Evolutionary conservation across 2,888 invertebrate species (phyloP), one percentile per base, ranked within the genome.

Genomic region (Pteria penguin): DNA sequence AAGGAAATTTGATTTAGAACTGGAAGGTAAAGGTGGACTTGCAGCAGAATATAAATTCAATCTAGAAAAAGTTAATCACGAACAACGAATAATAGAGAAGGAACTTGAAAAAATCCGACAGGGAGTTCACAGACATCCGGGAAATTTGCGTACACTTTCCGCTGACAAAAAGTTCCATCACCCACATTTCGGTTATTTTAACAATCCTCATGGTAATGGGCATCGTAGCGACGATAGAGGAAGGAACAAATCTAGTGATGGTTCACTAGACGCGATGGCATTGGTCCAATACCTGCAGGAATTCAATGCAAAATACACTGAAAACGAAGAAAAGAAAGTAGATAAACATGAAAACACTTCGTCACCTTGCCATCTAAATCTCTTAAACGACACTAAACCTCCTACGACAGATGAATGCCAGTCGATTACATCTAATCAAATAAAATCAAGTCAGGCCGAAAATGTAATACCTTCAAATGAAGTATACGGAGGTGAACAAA

Each of bases 1-100:
- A 29, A 57, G 84, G 18, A 74, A 79, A 4, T 32, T 79, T 27
- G 76, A 83, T 55, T 24, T 78, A 14, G 75, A 77, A 36, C 62
- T 79, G 14, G 78, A 68, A 8, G 79, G 80, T 27, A 75, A 76
- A 54, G 68, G 79, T 60, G 84, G 84, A 24, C 73, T 79, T n/a
- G 69, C 54, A 27, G 65, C 72, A 4, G 76, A 73, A 54, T 77
- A 65, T 45, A 73, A 60, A 36, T 73, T 77, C 11, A 77, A 77
- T 18, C 36, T 82, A 0, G 79, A 80, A 1, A 77, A 72, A 4
- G 70, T 85, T 0, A 81, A 78, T 58, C 77, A 78, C 22, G 81
- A 83, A 72, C 79, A 78, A 36, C 75, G 62, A 55, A 58, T 81
- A 4, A 78, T 84, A n/a, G 78, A 81, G 69, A 80, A 78, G 57